Percentiles rank a stretch among this genome's conserved stretches.
Evolutionary conservation across 2,888 invertebrate genomes (phyloP).

Genomic region (Sminthurides aquaticus): DNA sequence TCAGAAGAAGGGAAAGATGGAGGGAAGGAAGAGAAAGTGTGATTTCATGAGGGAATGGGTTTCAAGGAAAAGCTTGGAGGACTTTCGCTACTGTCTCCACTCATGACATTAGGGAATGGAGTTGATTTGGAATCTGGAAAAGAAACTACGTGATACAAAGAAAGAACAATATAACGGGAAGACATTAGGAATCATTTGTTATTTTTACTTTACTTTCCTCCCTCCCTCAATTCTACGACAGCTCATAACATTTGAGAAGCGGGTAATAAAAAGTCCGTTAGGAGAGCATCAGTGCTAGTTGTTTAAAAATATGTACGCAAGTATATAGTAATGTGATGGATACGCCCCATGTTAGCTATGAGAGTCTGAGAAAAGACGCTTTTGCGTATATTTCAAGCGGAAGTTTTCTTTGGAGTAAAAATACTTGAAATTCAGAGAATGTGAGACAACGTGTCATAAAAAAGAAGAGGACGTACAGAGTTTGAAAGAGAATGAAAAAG

Average conservation of each 20-base stretch:
- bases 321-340: no score
- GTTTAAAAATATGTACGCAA: not conserved
- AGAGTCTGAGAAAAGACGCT: no score
- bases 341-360: no score
- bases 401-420: no score
- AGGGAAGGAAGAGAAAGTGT: not conserved
- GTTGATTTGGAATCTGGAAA: not conserved
- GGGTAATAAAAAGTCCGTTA: not conserved
- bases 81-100: not conserved
- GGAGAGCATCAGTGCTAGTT: not conserved
- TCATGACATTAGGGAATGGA: not conserved
- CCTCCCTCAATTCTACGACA: not conserved
- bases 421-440: no score
- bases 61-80: not conserved
- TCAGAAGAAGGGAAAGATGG: not conserved
- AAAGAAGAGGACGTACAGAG: no score
- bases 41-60: not conserved
- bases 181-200: slow-evolving; percentile 8
- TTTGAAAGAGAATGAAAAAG: no score
- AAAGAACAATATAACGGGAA: not conserved
- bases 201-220: not conserved
- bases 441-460: no score
- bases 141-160: not conserved
- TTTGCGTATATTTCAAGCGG: no score
- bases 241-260: not conserved